A percentile compares a stretch with the other conserved stretches of the same genome.
Conservation (phyloP, 53 echinoderm and acorn worm species). For the Paracentrotus lividus region DNA sequence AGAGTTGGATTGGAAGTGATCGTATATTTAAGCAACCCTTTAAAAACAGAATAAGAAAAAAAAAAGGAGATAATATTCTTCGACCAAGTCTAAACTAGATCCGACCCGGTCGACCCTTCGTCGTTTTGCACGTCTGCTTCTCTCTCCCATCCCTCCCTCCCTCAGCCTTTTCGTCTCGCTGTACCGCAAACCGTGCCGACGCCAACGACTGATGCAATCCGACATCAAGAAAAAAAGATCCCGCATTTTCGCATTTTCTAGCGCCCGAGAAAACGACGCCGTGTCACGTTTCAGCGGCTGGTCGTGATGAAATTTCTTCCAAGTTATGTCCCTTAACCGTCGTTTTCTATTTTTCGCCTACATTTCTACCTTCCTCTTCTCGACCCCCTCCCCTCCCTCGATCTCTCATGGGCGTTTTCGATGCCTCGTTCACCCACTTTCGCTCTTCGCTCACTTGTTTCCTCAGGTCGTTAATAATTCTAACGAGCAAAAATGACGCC, state of each 20-base stretch:
- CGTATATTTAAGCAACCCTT: too few species aligned
- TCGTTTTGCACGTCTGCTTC: not conserved
- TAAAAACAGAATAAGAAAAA: too few species aligned
- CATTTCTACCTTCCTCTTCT: not conserved
- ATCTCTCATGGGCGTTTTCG: constrained; percentile 24
- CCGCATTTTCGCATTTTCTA: constrained; percentile 52
- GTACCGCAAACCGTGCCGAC: constrained; percentile 64
- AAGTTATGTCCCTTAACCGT: constrained; percentile 62
- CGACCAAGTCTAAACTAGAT: not conserved
- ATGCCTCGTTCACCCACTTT: not conserved
- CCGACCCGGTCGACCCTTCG: constrained; percentile 37
- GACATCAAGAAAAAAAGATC: constrained; percentile 57
- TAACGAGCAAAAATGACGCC: constrained; percentile 29
- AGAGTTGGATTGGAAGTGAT: not conserved
- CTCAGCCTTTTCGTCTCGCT: not conserved
- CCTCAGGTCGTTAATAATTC: constrained; percentile 10
- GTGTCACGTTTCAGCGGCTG: constrained; percentile 57
- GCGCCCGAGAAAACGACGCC: constrained; percentile 11
- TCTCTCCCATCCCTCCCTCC: not conserved
- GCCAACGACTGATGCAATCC: constrained; percentile 68
- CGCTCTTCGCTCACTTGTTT: not conserved
- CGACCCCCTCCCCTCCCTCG: not conserved
- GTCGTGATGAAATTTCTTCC: constrained; percentile 48
- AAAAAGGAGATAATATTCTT: too few species aligned
- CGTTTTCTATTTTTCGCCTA: constrained; percentile 1